Conservation (phyloP, 2,797 vertebrate species). For the Rhincodon typus region DNA sequence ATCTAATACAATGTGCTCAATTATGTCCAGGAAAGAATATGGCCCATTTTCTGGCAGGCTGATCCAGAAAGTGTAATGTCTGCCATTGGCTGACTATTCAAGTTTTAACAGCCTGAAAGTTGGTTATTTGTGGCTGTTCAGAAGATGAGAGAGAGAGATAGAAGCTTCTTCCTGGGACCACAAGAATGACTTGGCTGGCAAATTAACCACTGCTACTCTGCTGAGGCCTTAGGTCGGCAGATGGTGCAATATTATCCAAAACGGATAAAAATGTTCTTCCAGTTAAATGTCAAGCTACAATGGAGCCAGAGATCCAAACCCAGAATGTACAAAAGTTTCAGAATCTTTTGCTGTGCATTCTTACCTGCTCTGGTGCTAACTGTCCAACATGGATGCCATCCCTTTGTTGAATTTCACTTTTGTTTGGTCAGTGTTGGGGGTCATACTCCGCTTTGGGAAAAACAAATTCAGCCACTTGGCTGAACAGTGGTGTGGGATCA, state of each 20-base stretch:
- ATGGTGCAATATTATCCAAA: background rate
- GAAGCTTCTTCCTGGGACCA: background rate
- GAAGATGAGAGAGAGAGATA: background rate
- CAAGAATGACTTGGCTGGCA: background rate
- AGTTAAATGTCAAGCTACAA: background rate
- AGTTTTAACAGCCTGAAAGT: background rate
- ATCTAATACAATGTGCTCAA: background rate
- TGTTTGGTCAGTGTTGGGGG: background rate
- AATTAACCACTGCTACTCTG: background rate
- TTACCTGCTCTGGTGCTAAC: background rate
- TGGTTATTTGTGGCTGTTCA: background rate
- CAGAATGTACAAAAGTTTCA: background rate
- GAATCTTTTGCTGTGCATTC: background rate
- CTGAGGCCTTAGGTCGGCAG: background rate
- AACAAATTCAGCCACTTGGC: background rate
- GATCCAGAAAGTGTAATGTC: background rate
- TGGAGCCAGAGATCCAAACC: background rate
- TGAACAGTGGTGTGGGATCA: background rate
- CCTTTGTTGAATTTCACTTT: background rate
- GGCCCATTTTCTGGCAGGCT: background rate
- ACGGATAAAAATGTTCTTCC: background rate
- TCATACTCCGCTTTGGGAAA: background rate
- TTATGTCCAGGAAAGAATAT: background rate
- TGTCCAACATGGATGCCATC: background rate
- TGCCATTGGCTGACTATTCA: too few relatives aligned